Evolutionary conservation across 2,113 vertebrate genomes (phyloP).

Genomic region (Microtus oregoni): DNA sequence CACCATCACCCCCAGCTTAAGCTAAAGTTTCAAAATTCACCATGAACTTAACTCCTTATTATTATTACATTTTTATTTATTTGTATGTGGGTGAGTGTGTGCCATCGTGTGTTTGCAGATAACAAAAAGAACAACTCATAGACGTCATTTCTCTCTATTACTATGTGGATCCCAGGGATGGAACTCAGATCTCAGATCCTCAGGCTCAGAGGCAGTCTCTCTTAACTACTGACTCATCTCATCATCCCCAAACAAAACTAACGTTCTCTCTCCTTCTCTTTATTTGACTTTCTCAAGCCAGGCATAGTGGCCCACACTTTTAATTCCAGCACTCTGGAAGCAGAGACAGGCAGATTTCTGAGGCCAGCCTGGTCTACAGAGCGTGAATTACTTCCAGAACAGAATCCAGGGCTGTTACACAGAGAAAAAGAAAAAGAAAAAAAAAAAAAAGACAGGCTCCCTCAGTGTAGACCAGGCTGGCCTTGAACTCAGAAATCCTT

Average conservation of each 20-base stretch:
- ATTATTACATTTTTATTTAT: background rate
- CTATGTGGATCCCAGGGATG: background rate
- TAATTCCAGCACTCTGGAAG: background rate
- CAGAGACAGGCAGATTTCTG: background rate
- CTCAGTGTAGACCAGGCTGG: background rate
- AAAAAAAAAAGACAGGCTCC: background rate
- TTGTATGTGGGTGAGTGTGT: background rate
- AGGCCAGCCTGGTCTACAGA: background rate
- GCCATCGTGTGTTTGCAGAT: background rate
- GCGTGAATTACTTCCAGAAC: background rate
- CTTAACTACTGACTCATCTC: background rate
- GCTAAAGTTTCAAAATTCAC: background rate
- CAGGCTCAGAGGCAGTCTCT: background rate
- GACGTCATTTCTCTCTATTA: background rate
- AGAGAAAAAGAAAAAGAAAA: background rate
- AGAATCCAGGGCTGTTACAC: background rate
- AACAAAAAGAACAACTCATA: background rate
- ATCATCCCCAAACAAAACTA: background rate
- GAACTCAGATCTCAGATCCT: background rate
- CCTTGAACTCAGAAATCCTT: background rate
- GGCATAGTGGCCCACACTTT: background rate
- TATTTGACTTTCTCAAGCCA: background rate
- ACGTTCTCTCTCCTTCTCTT: background rate
- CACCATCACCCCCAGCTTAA: background rate
- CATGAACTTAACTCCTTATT: background rate